These are phyloP conservation scores for Terebella lapidaria DNA, from an alignment of 2,888 invertebrate species.

Conservation along the genomic window DNA sequence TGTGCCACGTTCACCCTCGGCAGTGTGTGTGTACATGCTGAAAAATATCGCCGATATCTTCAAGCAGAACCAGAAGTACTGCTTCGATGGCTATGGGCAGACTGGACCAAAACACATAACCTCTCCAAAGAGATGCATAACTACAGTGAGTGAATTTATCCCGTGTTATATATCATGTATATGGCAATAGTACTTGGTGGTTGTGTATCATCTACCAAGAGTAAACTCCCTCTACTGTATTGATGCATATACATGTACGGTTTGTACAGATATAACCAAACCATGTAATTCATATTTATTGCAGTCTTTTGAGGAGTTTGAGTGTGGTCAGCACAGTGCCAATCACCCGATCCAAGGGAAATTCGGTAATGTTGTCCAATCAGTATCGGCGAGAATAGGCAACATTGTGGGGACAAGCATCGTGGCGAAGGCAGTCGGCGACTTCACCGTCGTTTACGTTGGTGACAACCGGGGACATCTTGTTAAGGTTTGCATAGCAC, in stretches of 20 bases:
- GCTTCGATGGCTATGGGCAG: conserved; percentile 87
- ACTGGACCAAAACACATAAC: conserved; percentile 95
- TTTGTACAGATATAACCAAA: conserved; percentile 92
- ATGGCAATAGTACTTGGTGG: no score
- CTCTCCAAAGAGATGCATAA: conserved; percentile 36
- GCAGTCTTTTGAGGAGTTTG: background rate
- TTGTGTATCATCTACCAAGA: no score
- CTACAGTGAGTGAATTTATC: background rate
- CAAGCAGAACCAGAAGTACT: conserved; percentile 92
- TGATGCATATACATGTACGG: no score
- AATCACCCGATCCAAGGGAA: background rate
- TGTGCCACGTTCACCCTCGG: conserved; percentile 61
- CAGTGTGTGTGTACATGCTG: conserved; percentile 89
- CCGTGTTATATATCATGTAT: no score
- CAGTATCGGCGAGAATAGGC: background rate
- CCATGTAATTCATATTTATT: conserved; percentile 66
- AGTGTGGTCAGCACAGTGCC: background rate
- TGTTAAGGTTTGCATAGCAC: background rate
- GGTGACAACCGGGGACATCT: background rate
- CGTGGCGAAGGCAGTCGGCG: background rate
- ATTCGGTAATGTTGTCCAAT: background rate
- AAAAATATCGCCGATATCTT: conserved; percentile 86
- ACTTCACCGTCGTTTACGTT: background rate
- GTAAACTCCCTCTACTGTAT: no score
- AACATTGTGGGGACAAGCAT: background rate